These are phyloP conservation scores for Oreotrochilus melanogaster DNA, from an alignment of 2,113 vertebrate genomes.

Conservation along the genomic window DNA sequence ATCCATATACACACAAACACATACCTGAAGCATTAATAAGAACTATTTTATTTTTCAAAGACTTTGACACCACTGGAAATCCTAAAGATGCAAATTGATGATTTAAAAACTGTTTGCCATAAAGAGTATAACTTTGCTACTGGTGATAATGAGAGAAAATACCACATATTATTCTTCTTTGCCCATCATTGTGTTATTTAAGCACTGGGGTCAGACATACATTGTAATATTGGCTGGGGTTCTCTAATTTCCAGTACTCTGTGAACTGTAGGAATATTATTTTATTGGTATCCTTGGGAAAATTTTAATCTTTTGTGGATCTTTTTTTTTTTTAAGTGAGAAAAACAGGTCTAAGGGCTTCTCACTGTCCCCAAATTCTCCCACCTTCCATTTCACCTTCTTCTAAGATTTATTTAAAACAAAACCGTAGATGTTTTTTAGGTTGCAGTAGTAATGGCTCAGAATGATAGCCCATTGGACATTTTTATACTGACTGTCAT, in stretches of 20 bases:
- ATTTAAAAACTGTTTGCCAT: background rate
- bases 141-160: background rate
- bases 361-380: background rate
- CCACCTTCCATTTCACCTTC: background rate
- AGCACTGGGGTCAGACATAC: background rate
- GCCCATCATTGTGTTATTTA: background rate
- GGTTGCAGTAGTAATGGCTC: background rate
- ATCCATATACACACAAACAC: background rate
- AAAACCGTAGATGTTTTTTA: background rate
- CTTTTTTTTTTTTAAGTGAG: background rate
- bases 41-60: background rate
- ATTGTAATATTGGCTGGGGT: too few species aligned
- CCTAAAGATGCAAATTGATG: background rate
- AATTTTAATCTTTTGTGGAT: too few species aligned
- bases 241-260: too few species aligned
- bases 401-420: background rate
- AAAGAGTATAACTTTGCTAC: background rate
- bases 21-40: background rate
- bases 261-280: too few species aligned
- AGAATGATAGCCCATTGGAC: background rate
- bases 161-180: background rate
- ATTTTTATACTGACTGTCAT: background rate
- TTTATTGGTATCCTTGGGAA: too few species aligned
- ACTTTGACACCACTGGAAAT: background rate
- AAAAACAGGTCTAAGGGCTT: background rate